Conservation (phyloP, 2,888 invertebrate species). For the Drosophila cracens region DNA sequence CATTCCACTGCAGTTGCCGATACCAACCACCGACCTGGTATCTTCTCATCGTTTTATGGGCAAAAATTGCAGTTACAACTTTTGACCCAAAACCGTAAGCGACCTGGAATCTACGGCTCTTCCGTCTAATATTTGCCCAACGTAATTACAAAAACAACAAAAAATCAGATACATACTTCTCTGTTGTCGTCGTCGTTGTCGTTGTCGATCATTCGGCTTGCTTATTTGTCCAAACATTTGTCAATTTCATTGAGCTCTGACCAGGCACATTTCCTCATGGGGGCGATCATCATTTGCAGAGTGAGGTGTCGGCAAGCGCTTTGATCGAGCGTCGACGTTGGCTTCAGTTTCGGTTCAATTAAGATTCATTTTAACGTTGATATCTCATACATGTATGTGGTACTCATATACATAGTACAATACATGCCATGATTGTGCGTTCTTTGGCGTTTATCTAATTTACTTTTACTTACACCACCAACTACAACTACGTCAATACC, state of each 20-base stretch:
- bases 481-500: slow-evolving; percentile 19
- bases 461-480: slow-evolving; percentile 74
- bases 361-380: slow-evolving; percentile 73
- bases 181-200: slow-evolving; percentile 5
- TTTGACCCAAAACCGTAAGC: slow-evolving; percentile 72
- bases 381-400: slow-evolving; percentile 29
- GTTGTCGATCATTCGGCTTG: slow-evolving; percentile 66
- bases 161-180: slow-evolving; percentile 18
- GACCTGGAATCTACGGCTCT: slow-evolving; percentile 44
- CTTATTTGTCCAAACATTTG: slow-evolving; percentile 79
- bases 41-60: slow-evolving; percentile 40
- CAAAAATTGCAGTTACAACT: slow-evolving; percentile 68
- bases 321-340: slow-evolving; percentile 56
- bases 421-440: slow-evolving; percentile 69
- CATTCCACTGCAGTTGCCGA: slow-evolving; percentile 9
- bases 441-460: slow-evolving; percentile 75
- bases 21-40: slow-evolving; percentile 6
- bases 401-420: slow-evolving; percentile 36
- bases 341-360: slow-evolving; percentile 69
- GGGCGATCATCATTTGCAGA: slow-evolving; percentile 39
- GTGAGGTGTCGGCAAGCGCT: slow-evolving; percentile 50
- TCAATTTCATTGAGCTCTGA: slow-evolving; percentile 79
- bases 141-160: slow-evolving; percentile 74
- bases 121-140: slow-evolving; percentile 66
- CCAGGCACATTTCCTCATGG: slow-evolving; percentile 69